Base-by-base conservation (phyloP, 2,888 invertebrate genomes). In the Leucoma salicis region DNA sequence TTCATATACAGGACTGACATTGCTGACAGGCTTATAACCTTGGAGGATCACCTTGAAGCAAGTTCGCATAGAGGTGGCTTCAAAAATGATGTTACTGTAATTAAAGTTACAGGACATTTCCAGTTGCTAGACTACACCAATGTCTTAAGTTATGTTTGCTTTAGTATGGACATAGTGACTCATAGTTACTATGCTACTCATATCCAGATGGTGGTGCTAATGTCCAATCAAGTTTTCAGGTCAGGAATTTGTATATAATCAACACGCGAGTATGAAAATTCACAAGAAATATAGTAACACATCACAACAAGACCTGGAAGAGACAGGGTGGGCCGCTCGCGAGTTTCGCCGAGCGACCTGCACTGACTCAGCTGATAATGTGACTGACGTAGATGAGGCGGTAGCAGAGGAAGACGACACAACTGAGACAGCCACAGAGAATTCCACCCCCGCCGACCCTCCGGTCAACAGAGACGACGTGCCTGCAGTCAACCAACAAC, bases 141-240 rank as follows among this genome's bases (percentile, higher is more conserved):
- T 45, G 43, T 50, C 49, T 47, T 46, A 56, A 53, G 58, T 66
- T 72, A 66, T 64, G 63, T 66, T 63, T 70, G 49, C 60, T 65
- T 58, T 66, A 65, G 67, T 66, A 64, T 62, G 70, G 74, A 78
- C 58, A 57, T 68, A 66, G 72, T 68, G 60, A 69, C 68, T 63
- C 53, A 43, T 53, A 61, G 72, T 69, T 63, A 56, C 67, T 70
- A 66, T 67, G 60, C 67, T 62, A 59, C 72, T 63, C 73, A 73
- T 74, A 66, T 70, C 69, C 75, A 75, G 77, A 76, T 72, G 71
- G 72, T 74, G 80, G 82, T 87, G 84, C 80, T 89, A 89, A 89
- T 88, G 74, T 83, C 74, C 74, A 83, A 87, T 89, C 89, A 77
- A 89, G 89, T 88, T 89, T 89, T 88, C 89, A 89, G 89, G 89